These are phyloP conservation scores for Tyto alba DNA, from an alignment of 2,113 vertebrate genomes.

Conservation along the genomic window DNA sequence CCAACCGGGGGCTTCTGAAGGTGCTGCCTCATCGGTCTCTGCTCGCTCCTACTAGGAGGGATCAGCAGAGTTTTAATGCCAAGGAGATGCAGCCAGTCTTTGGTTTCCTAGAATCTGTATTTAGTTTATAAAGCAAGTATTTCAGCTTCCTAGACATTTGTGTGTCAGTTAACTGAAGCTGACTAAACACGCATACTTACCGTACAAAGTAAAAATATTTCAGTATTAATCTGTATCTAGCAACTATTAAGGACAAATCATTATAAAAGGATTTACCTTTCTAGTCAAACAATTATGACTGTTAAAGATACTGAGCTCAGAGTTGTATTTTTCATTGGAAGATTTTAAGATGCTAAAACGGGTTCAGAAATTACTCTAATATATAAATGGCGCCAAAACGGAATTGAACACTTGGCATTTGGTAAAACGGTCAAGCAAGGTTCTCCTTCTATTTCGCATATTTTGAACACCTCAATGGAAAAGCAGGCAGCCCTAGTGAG, in stretches of 20 bases:
- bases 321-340: neutral
- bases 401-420: neutral
- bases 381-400: neutral
- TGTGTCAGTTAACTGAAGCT: neutral
- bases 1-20: neutral
- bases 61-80: neutral
- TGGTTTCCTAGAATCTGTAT: neutral
- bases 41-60: neutral
- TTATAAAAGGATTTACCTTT: neutral
- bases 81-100: neutral
- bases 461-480: neutral
- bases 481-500: constrained; percentile 13
- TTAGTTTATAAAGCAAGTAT: neutral
- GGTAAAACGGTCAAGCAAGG: neutral
- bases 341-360: neutral
- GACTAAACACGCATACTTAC: constrained; percentile 21
- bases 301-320: neutral
- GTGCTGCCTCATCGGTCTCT: neutral
- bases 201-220: neutral
- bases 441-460: constrained; percentile 50
- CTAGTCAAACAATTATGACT: neutral
- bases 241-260: neutral
- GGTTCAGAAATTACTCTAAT: neutral
- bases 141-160: neutral
- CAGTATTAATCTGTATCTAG: neutral